Evolutionary conservation across 2,888 invertebrate species (phyloP).

Genomic region (Ligdia adustata): DNA sequence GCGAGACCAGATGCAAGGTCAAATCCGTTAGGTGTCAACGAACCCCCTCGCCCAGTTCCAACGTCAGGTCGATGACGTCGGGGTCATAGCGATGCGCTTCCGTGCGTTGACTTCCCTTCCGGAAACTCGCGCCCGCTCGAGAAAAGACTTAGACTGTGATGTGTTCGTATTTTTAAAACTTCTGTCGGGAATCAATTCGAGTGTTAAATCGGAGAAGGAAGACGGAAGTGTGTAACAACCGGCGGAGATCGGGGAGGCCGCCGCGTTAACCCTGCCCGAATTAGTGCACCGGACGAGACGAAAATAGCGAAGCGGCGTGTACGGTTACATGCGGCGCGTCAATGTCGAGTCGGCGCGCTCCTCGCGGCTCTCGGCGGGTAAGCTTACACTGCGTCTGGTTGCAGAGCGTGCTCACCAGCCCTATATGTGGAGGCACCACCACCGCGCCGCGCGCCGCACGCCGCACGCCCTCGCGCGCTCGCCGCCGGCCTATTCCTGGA

Average conservation of each 20-base stretch:
- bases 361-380: constrained; percentile 67
- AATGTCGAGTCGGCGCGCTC: constrained; percentile 70
- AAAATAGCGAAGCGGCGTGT: constrained; percentile 81
- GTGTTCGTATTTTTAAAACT: constrained; percentile 38
- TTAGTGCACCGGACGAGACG: constrained; percentile 82
- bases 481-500: constrained; percentile 65
- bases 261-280: constrained; percentile 83
- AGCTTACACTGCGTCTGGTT: constrained; percentile 76
- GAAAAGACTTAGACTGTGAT: constrained; percentile 41
- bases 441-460: constrained; percentile 50
- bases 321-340: constrained; percentile 81
- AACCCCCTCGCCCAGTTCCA: constrained; percentile 74
- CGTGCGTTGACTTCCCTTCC: constrained; percentile 29
- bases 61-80: constrained; percentile 80
- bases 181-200: constrained; percentile 49
- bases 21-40: constrained; percentile 76
- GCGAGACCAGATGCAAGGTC: constrained; percentile 75
- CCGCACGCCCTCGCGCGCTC: constrained; percentile 64
- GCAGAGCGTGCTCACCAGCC: constrained; percentile 74
- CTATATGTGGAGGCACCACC: constrained; percentile 76
- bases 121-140: constrained; percentile 26
- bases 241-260: constrained; percentile 72
- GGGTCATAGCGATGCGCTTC: constrained; percentile 57
- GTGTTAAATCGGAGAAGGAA: constrained; percentile 68
- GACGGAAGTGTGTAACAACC: constrained; percentile 76